Conservation (phyloP, 2,888 invertebrate genomes). For the Podabrus alpinus region DNA sequence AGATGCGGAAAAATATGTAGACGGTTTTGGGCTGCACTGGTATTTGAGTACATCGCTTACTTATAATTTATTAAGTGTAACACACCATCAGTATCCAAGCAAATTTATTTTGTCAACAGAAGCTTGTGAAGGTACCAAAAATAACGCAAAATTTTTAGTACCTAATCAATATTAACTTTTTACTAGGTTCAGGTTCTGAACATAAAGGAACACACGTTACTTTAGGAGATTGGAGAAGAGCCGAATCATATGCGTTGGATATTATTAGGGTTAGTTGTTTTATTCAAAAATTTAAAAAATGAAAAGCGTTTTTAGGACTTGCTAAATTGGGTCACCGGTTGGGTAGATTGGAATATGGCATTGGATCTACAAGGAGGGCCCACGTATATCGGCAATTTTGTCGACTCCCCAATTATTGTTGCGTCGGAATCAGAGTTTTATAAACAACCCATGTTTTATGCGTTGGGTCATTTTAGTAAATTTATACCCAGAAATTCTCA, state of each 20-base stretch:
- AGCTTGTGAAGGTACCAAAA: slow-evolving; percentile 72
- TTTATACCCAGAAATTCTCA: slow-evolving; percentile 68
- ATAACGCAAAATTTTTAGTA: background rate
- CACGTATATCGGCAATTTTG: slow-evolving; percentile 76
- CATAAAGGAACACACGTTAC: background rate
- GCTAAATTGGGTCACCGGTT: slow-evolving; percentile 76
- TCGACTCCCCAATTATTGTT: slow-evolving; percentile 80
- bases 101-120: slow-evolving; percentile 77
- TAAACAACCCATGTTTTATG: slow-evolving; percentile 89
- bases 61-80: slow-evolving; percentile 60
- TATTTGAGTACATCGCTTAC: slow-evolving; percentile 71
- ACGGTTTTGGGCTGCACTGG: slow-evolving; percentile 84
- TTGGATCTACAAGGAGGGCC: slow-evolving; percentile 78
- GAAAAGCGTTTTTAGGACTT: slow-evolving; percentile 62
- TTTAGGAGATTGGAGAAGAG: slow-evolving; percentile 11
- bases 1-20: slow-evolving; percentile 64
- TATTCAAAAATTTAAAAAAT: background rate
- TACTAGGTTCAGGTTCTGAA: background rate
- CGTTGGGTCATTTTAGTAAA: slow-evolving; percentile 74
- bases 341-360: slow-evolving; percentile 91
- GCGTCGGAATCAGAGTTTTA: slow-evolving; percentile 71
- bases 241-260: background rate
- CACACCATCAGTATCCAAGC: slow-evolving; percentile 49
- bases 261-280: background rate
- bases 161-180: background rate